phyloP scores from a whole-genome alignment of 2,888 invertebrate species.

The Cenopis cana region DNA sequence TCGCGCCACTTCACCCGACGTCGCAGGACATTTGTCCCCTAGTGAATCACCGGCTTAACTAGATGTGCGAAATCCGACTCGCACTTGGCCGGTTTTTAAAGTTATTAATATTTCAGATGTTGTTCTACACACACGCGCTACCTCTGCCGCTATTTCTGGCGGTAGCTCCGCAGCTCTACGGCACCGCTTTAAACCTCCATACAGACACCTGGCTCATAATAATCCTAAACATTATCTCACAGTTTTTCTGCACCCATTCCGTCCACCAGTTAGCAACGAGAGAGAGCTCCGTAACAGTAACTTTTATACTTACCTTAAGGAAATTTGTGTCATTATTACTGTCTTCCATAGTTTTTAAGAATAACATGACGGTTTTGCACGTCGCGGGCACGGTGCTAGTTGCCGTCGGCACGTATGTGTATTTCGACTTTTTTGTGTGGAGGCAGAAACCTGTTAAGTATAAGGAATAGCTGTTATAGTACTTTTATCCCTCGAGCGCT shows the following conservation, averaged over 20 bases:
- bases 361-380: constrained; percentile 71
- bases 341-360: constrained; percentile 77
- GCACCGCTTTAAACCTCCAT: constrained; percentile 55
- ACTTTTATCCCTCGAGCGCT: too few species aligned
- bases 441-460: constrained; percentile 67
- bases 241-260: constrained; percentile 73
- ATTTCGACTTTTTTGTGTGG: constrained; percentile 71
- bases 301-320: constrained; percentile 75
- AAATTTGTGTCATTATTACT: constrained; percentile 74
- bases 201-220: constrained; percentile 66
- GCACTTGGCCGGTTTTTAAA: too few species aligned
- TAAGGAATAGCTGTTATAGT: constrained; percentile 50
- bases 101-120: constrained; percentile 67
- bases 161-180: constrained; percentile 64
- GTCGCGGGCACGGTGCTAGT: constrained; percentile 70
- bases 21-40: too few species aligned
- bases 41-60: too few species aligned
- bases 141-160: constrained; percentile 71
- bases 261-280: constrained; percentile 74
- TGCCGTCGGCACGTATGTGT: constrained; percentile 71
- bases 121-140: constrained; percentile 74
- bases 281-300: constrained; percentile 74
- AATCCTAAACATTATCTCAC: constrained; percentile 65
- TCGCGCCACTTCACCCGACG: too few species aligned
- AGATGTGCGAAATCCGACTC: too few species aligned